Conservation (phyloP, 2,888 invertebrate genomes). For the Podabrus alpinus region DNA sequence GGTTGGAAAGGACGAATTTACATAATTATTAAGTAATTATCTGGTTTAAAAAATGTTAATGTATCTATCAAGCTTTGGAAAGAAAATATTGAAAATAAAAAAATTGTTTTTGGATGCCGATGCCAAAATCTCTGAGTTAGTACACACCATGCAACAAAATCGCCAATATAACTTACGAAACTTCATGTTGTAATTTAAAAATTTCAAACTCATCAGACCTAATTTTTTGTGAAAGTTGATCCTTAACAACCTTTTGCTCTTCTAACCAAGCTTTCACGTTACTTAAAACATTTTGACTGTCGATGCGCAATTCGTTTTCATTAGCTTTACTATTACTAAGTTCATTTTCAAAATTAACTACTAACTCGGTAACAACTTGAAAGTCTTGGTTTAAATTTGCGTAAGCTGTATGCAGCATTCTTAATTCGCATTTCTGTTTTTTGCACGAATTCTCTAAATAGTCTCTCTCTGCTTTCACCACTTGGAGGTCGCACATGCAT, state of each 20-base stretch:
- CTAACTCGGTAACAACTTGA: conserved; percentile 43
- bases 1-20: not conserved
- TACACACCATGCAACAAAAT: not conserved
- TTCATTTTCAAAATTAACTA: conserved; percentile 48
- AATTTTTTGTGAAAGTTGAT: conserved; percentile 37
- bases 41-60: too few species aligned
- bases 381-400: conserved; percentile 38
- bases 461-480: conserved; percentile 45
- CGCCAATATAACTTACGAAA: conserved; percentile 40
- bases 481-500: conserved; percentile 39
- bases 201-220: conserved; percentile 44
- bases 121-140: not conserved
- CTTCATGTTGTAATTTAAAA: conserved; percentile 42
- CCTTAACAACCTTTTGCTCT: conserved; percentile 51
- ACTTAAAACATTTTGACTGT: conserved; percentile 50
- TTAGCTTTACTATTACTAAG: conserved; percentile 44
- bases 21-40: too few species aligned
- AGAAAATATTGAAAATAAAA: too few species aligned
- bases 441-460: conserved; percentile 43
- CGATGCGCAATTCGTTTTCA: conserved; percentile 49
- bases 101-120: not conserved
- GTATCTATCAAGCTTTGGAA: too few species aligned
- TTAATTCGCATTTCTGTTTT: conserved; percentile 44
- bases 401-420: conserved; percentile 42
- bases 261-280: conserved; percentile 52